Percentiles rank a stretch among this genome's conserved stretches.
Evolutionary conservation across 2,888 invertebrate genomes (phyloP).

Genomic region (Laothoe populi): DNA sequence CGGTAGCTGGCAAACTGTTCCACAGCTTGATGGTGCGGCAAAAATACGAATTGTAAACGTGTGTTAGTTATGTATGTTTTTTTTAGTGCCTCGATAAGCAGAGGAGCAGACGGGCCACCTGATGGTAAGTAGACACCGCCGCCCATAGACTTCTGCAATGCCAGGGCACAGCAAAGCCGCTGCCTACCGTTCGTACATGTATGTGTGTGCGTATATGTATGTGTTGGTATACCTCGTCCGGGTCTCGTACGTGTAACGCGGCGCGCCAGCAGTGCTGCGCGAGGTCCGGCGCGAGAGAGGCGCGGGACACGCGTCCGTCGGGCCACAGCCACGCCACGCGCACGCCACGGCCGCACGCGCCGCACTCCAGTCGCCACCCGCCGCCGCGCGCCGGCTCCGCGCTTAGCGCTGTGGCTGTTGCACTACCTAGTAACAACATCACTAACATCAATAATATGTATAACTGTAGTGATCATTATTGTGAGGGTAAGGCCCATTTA

Average conservation of each 20-base stretch:
- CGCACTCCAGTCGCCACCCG: conserved; percentile 76
- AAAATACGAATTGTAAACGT: no score
- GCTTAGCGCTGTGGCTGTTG: conserved; percentile 67
- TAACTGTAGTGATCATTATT: no score
- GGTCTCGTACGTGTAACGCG: conserved; percentile 62
- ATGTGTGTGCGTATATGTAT: neutral
- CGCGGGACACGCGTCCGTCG: conserved; percentile 47
- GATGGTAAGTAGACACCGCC: no score
- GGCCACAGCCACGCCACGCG: conserved; percentile 62
- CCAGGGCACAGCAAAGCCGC: no score
- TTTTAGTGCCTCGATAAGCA: no score
- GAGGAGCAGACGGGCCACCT: no score
- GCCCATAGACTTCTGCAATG: no score
- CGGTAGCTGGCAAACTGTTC: no score
- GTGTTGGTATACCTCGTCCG: conserved; percentile 60
- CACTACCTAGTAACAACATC: conserved; percentile 53
- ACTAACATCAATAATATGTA: no score
- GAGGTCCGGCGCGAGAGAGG: conserved; percentile 59
- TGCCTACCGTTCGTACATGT: neutral
- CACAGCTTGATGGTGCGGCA: no score
- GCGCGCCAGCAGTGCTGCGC: conserved; percentile 76
- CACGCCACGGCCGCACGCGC: conserved; percentile 70
- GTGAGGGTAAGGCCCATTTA: no score
- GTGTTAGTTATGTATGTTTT: no score
- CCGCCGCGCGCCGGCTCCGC: conserved; percentile 54